Conservation (phyloP, 2,113 vertebrate species). For the Strix uralensis region DNA sequence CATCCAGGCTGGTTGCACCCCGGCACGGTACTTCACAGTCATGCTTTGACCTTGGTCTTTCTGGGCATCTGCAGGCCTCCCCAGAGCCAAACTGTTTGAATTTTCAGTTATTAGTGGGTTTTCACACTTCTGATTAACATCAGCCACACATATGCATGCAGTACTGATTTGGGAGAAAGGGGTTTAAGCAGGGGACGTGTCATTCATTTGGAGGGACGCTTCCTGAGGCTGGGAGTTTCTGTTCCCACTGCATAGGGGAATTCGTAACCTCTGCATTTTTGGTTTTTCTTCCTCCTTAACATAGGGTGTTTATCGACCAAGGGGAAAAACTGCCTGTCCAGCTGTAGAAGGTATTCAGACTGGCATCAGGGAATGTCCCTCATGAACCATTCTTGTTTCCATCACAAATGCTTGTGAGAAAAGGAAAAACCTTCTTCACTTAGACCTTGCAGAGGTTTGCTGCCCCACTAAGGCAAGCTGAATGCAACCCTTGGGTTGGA, state of each 20-base stretch:
- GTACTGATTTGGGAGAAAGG: not conserved
- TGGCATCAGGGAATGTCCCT: not conserved
- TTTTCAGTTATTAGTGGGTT: not conserved
- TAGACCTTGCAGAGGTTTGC: not conserved
- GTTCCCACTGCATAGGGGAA: not conserved
- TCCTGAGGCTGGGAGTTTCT: conserved; percentile 5
- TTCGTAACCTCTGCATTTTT: not conserved
- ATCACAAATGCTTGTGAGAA: not conserved
- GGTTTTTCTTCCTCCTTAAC: not conserved
- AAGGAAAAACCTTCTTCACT: not conserved
- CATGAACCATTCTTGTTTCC: not conserved
- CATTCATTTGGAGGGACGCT: not conserved
- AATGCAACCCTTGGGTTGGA: not conserved
- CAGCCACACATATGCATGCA: accelerated
- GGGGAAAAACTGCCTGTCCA: not conserved
- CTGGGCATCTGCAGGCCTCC: not conserved
- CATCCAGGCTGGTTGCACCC: not conserved
- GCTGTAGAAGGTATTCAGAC: not conserved
- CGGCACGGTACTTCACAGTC: accelerated
- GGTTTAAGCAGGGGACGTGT: not conserved
- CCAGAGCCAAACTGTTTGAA: not conserved
- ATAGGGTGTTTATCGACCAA: not conserved
- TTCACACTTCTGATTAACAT: not conserved
- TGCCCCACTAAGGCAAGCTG: not conserved
- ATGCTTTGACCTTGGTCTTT: not conserved